Evolutionary conservation across 1,140 invertebrate species (phyloP), one percentile per base, ranked within the genome.

Genomic region (Cyclargus thomasi): DNA sequence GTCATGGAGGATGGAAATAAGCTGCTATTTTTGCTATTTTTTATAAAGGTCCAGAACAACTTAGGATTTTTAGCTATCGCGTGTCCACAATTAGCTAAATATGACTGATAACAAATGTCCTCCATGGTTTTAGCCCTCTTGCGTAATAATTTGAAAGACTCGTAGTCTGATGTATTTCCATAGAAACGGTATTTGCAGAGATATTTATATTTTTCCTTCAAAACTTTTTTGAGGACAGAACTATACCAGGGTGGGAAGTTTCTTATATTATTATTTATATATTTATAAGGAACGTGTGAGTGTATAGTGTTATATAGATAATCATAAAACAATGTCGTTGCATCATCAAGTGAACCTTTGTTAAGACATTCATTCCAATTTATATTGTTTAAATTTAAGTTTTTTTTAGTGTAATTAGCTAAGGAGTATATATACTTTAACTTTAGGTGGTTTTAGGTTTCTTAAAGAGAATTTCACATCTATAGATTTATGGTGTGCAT

Each of bases 161-260:
- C 29, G 22, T 67, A 66, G 21, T 74, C 70, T 0, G 11, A 20
- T 0, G 14, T 59, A 23, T 72, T 74, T 0, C 63, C 65, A 63
- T 74, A 71, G 16, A 3, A 47, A 16, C 62, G 64, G 63, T 69
- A 67, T 64, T 67, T 74, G 47, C 21, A 16, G 18, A 70, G 57
- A 23, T 22, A 74, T 68, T 74, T 74, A 47, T 64, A 64, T 64
- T 72, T 74, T 67, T 74, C 70, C 57, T 72, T 74, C 3, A 74
- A 36, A 0, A 70, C 22, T 65, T 74, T 72, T 66, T 29, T 74
- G 11, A 74, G 18, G 4, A 66, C 36, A 0, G 47, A 6, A 16
- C 21, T 74, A 55, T 68, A 74, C 73, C 73, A 71, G 21, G 69
- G 67, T 22, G 70, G 73, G 67, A 64, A 73, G 29, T 6, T 29